Percentiles rank a stretch among this genome's conserved stretches.
Conservation (phyloP, 1,140 invertebrate genomes). For the Cydia splendana region DNA sequence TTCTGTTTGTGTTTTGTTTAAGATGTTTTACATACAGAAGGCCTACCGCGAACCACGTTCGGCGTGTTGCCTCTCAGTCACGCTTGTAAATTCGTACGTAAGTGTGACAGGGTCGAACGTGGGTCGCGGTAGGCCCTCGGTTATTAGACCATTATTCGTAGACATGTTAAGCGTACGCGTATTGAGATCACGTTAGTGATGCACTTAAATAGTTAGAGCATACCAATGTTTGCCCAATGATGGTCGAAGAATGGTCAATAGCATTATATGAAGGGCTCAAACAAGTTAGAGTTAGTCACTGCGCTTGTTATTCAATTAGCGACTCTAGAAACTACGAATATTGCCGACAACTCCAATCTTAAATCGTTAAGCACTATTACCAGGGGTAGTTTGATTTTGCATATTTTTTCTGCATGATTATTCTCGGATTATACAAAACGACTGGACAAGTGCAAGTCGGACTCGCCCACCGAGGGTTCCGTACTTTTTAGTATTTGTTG, state of each 20-base stretch:
- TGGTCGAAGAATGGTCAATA: conserved; percentile 3
- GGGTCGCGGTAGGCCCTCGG: too few relatives aligned
- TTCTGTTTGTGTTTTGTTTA: too few relatives aligned
- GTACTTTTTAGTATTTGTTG: too few relatives aligned
- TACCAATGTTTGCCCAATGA: conserved; percentile 19
- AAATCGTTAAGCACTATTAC: neutral
- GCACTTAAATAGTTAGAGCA: conserved; percentile 23
- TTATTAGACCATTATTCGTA: neutral
- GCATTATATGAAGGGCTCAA: neutral
- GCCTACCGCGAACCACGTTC: too few relatives aligned
- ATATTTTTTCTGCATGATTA: neutral
- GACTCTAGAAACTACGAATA: neutral
- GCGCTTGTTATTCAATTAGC: conserved; percentile 7
- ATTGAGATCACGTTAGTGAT: conserved; percentile 19
- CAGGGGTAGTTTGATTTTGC: neutral
- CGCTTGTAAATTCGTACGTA: too few relatives aligned
- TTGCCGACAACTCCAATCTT: neutral
- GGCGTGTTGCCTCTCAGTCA: too few relatives aligned
- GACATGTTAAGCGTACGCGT: neutral
- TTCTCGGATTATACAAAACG: neutral
- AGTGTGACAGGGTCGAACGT: too few relatives aligned
- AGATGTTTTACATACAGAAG: too few relatives aligned
- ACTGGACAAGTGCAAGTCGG: too few relatives aligned
- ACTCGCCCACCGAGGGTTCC: too few relatives aligned
- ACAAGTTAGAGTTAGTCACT: conserved; percentile 7